Base-by-base conservation (phyloP, 37 sponge, comb jelly and placozoan genomes). In the Axinella damicornis region DNA sequence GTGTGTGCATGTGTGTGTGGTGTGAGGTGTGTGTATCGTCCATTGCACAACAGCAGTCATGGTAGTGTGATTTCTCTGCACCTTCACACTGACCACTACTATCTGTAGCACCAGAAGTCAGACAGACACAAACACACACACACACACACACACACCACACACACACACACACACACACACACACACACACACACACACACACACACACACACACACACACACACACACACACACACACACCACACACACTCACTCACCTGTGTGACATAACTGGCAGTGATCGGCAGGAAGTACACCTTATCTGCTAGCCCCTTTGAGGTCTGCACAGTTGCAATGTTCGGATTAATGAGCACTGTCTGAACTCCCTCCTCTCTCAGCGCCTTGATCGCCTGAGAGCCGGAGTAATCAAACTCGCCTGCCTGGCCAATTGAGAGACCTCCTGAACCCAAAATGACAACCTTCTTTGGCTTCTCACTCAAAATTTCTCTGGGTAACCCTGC, bases 381-480 rank as follows among this genome's bases (percentile, higher is more conserved):
- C 64, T 99, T 99, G 62, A 97, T 89, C 22, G 97, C 97, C 96
- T 98, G 80, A 53, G 99, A 97, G 0, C 99, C 99, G 22, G 99
- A 96, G 76, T 99, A 99, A 81, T 99, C 99, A 87, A 99, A 99
- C 82, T 99, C 99, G 53, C 99, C 97, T 0, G 99, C 99, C 74
- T 99, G 99, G 14, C 99, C 99, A 35, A 99, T 99, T 22, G 96
- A 95, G 54, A 99, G 76, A 2, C 97, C 97, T 2, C 99, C 99
- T 0, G 98, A 95, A 0, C 99, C 99, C 39, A 99, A 62, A 21
- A 99, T 85, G 0, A 99, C 78, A 30, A 99, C 99, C 68, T 99
- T 97, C 65, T 68, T 69, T 13, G 87, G 83, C 22, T 57, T 77
- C 55, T 69, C 64, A 36, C 2, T 35, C 76, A 61, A 46, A 46